These are phyloP conservation scores for Rhea pennata DNA, from an alignment of 2,113 vertebrate genomes.

Conservation along the genomic window DNA sequence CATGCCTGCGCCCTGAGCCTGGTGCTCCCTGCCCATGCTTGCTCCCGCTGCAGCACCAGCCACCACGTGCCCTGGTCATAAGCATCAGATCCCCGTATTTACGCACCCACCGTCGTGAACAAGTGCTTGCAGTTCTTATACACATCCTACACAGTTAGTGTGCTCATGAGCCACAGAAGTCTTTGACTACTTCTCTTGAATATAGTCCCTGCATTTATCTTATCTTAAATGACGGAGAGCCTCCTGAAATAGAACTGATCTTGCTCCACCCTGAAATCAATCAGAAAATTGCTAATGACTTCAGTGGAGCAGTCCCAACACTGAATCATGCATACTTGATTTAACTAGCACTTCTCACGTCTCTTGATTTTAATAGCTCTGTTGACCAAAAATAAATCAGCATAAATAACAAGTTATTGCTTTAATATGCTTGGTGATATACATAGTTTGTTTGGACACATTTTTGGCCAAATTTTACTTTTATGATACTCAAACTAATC, in stretches of 20 bases:
- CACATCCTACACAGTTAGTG: background rate
- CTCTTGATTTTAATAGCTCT: constrained; percentile 33
- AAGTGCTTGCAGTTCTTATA: background rate
- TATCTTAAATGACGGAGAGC: background rate
- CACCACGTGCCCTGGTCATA: background rate
- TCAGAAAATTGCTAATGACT: background rate
- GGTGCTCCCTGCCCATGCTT: background rate
- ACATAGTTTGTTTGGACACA: background rate
- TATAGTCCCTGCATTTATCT: background rate
- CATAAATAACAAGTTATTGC: background rate
- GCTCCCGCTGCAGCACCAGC: background rate
- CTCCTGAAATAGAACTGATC: background rate
- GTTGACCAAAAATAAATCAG: constrained; percentile 18
- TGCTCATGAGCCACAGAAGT: background rate
- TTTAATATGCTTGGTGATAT: constrained; percentile 10
- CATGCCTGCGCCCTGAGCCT: rapidly evolving
- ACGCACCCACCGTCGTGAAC: background rate
- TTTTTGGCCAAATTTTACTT: constrained; percentile 3
- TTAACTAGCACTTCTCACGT: background rate
- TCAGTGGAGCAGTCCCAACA: background rate
- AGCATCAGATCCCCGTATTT: background rate
- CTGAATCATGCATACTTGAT: background rate
- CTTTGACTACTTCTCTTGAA: background rate
- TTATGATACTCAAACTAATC: background rate
- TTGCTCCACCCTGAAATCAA: background rate